Percentiles rank a stretch among this genome's conserved stretches.
These are phyloP conservation scores for Andrena trimmerana DNA, from an alignment of 2,888 invertebrate species.

Conservation along the genomic window DNA sequence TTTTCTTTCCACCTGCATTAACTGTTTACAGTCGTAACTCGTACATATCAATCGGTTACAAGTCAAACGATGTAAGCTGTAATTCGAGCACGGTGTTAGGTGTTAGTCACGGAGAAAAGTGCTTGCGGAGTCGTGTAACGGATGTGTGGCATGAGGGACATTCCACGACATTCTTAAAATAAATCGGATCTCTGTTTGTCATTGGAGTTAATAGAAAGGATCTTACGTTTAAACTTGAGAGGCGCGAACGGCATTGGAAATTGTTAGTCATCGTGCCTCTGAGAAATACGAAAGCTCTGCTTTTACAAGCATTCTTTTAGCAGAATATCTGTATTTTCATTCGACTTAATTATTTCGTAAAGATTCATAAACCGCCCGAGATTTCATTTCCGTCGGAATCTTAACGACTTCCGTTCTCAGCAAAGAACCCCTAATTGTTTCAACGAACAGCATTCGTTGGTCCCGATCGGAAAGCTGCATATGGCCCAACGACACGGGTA, in stretches of 20 bases:
- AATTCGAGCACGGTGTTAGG: slow-evolving; percentile 12
- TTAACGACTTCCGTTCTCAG: neutral
- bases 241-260: neutral
- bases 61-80: slow-evolving; percentile 1
- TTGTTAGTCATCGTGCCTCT: neutral
- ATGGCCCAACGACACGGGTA: neutral
- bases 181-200: slow-evolving; percentile 55
- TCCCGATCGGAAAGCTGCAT: neutral
- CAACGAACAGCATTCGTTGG: neutral
- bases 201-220: slow-evolving; percentile 28
- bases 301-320: neutral
- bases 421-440: neutral
- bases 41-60: neutral
- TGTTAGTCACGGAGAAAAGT: slow-evolving; percentile 6
- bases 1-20: neutral
- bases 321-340: neutral
- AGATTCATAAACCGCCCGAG: neutral
- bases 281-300: neutral
- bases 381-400: neutral
- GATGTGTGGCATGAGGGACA: slow-evolving; percentile 31
- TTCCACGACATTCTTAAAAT: slow-evolving; percentile 62
- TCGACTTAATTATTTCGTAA: too few relatives aligned
- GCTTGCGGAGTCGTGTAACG: slow-evolving; percentile 39
- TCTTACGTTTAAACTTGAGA: neutral
- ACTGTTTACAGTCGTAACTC: neutral